phyloP scores from a whole-genome alignment of 2,113 vertebrate species.

The Phylloscopus trochiloides region DNA sequence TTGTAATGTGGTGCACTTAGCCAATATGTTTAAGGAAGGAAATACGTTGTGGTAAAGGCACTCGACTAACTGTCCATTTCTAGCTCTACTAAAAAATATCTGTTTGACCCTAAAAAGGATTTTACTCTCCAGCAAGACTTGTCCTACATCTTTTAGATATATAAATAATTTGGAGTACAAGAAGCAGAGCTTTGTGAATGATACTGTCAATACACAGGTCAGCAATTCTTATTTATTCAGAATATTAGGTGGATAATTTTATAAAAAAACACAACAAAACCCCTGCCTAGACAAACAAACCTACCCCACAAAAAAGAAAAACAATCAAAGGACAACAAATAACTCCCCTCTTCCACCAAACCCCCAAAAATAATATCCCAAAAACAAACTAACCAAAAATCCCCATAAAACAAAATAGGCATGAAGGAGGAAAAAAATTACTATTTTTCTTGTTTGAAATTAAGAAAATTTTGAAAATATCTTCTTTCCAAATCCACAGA shows the following conservation, averaged over 20 bases:
- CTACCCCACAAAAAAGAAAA: neutral
- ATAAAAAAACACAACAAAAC: neutral
- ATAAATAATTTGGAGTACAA: neutral
- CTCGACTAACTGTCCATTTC: neutral
- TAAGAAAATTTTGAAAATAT: neutral
- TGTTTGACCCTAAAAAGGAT: neutral
- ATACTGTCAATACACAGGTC: neutral
- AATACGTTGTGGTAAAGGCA: neutral
- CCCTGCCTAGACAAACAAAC: neutral
- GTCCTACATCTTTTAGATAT: neutral
- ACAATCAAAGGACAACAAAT: neutral
- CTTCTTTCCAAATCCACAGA: neutral
- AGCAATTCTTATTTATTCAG: neutral
- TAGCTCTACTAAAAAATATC: neutral
- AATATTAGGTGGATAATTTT: neutral
- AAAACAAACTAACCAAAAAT: neutral
- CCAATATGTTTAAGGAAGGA: neutral
- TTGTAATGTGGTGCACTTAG: neutral
- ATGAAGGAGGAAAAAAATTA: neutral
- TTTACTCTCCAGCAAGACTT: neutral
- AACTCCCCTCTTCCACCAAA: neutral
- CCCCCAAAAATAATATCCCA: neutral
- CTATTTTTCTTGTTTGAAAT: neutral
- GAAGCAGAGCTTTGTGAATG: slow-evolving; percentile 32
- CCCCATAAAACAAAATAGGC: neutral